phyloP scores from a whole-genome alignment of 2,797 vertebrate genomes.

The Octomys mimax region DNA sequence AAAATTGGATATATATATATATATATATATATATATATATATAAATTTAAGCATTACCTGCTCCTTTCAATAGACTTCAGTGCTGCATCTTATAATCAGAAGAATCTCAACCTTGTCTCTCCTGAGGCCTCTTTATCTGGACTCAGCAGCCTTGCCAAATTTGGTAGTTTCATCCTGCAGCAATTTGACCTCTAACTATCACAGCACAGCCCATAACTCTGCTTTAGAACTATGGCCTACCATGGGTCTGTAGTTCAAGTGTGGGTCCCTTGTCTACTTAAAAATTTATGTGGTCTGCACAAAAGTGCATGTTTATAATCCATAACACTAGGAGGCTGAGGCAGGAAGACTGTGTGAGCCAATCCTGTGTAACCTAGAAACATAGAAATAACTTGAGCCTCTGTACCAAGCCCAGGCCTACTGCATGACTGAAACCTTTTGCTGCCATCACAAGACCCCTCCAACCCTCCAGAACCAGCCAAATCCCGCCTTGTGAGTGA shows the following conservation, averaged over 20 bases:
- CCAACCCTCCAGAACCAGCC: constrained; percentile 47
- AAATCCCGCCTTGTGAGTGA: too few species aligned
- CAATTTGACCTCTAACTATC: not conserved
- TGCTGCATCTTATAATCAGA: not conserved
- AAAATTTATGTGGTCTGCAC: not conserved
- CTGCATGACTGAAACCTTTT: too few species aligned
- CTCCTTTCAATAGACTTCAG: too few species aligned
- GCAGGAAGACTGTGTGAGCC: not conserved
- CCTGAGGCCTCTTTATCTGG: not conserved
- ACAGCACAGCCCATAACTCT: rapidly evolving
- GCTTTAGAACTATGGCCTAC: not conserved
- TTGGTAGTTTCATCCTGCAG: not conserved
- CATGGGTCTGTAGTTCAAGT: too few species aligned
- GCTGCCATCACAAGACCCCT: too few species aligned
- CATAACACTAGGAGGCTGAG: not conserved
- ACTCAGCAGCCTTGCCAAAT: not conserved
- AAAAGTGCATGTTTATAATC: not conserved
- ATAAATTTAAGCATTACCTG: too few species aligned
- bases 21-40: too few species aligned
- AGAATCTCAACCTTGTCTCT: not conserved
- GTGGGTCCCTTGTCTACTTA: too few species aligned
- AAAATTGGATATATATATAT: too few species aligned
- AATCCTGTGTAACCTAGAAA: not conserved
- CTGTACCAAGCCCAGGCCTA: too few species aligned
- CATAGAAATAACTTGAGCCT: not conserved